Percentiles rank a stretch among this genome's conserved stretches.
Conservation (phyloP, 64 coral and sea anemone genomes). For the Actinia tenebrosa region DNA sequence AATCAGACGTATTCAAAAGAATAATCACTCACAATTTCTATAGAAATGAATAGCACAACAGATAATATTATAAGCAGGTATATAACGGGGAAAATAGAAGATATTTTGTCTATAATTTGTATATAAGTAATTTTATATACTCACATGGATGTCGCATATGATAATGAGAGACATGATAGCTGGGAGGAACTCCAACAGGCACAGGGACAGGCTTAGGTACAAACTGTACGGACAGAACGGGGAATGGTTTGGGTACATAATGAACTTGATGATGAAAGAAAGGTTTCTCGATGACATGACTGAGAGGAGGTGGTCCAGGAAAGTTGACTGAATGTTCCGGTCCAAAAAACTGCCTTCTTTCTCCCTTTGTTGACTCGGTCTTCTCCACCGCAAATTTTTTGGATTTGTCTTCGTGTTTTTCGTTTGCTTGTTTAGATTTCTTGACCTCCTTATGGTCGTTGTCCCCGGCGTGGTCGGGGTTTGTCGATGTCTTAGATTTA, state of each 20-base stretch:
- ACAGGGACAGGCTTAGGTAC: constrained; percentile 68
- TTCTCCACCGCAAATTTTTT: not conserved
- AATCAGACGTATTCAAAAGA: too few species aligned
- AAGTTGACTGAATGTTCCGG: not conserved
- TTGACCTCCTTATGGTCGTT: not conserved
- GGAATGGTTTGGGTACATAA: constrained; percentile 76
- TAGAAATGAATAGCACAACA: too few species aligned
- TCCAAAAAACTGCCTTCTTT: not conserved
- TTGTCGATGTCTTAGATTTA: not conserved
- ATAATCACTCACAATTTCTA: too few species aligned
- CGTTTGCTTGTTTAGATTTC: not conserved
- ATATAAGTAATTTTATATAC: too few species aligned
- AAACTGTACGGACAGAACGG: constrained; percentile 69
- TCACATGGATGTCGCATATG: constrained; percentile 58
- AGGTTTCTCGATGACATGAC: constrained; percentile 24
- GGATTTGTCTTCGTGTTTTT: not conserved
- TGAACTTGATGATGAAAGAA: constrained; percentile 45
- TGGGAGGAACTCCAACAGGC: constrained; percentile 29
- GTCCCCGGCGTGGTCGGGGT: not conserved
- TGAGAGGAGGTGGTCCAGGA: constrained; percentile 24
- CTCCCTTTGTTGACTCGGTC: not conserved
- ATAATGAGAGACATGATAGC: constrained; percentile 53
- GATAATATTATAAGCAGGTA: too few species aligned
- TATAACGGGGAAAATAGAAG: too few species aligned
- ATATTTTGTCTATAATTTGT: too few species aligned